Evolutionary conservation across 2,797 vertebrate species (phyloP), one percentile per base, ranked within the genome.

Genomic region (Pteronotus mesoamericanus): DNA sequence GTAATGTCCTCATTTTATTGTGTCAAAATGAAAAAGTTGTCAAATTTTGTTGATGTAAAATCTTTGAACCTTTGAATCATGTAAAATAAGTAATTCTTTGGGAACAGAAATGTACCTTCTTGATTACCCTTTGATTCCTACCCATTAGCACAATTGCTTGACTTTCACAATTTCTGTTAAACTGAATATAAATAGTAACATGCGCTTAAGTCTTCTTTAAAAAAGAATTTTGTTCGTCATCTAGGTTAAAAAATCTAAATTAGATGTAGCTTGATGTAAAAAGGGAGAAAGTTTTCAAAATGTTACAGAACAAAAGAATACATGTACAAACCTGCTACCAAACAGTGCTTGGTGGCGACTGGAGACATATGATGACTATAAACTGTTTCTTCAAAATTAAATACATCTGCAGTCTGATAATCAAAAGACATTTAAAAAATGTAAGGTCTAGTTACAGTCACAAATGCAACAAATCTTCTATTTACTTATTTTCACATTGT

Each of bases 331-430:
- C 99, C 99, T 99, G 99, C 99, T 97, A 99, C 98, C 91, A 99
- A 99, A 98, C 99, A 99, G 98, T 99, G 99, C 87, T 99, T 99
- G 96, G 99, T 99, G 97, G 99, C 99, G 53, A 99, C 96, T 92
- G 99, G 99, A 95, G 99, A 99, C 98, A 99, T 99, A 95, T 99
- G 99, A 98, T 99, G 99, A 97, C 99, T 99, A 97, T 99, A 99
- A 96, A 99, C 98, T 57, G 99, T 99, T 82, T 98, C 99, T 66
- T 99, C 99, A 98, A 99, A 99, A 97, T 99, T 98, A 98, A 99
- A 99, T 72, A 98, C 94, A 97, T 99, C 99, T 78, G 99, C 99
- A 92, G 98, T 98, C 99, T 99, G 97, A 78, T 42, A 95, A 98
- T 42, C 96, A 97, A 98, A 98, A 97, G 7, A 97, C 29, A 95